Conservation (phyloP, 2,888 invertebrate species). For the Gymnoscelis rufifasciata region DNA sequence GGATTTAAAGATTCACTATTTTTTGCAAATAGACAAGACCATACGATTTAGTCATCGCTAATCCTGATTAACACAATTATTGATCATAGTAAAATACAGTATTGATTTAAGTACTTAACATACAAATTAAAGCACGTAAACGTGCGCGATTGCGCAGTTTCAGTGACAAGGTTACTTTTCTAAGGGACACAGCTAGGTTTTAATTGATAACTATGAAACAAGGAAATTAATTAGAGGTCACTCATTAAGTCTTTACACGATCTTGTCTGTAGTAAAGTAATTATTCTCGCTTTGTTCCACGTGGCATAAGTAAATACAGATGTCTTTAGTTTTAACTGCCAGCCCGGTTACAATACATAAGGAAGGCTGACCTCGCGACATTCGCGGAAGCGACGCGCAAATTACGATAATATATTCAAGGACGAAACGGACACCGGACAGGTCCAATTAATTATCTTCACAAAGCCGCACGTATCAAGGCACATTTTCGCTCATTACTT, state of each 20-base stretch:
- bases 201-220: not conserved
- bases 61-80: slow-evolving; percentile 29
- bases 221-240: not conserved
- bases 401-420: slow-evolving; percentile 61
- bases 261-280: not conserved
- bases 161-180: not conserved
- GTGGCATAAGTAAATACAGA: not conserved
- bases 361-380: slow-evolving; percentile 43
- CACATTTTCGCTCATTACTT: slow-evolving; percentile 10
- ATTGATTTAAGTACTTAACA: not conserved
- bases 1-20: slow-evolving; percentile 62
- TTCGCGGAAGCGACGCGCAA: slow-evolving; percentile 70
- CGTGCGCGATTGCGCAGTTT: not conserved
- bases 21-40: slow-evolving; percentile 61
- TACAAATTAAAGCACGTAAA: no score
- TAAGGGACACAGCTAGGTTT: not conserved
- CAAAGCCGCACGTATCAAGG: slow-evolving; percentile 17
- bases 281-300: not conserved
- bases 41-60: slow-evolving; percentile 42
- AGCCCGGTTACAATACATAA: slow-evolving; percentile 38
- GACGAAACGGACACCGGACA: slow-evolving; percentile 38
- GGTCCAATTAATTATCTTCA: slow-evolving; percentile 35
- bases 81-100: not conserved
- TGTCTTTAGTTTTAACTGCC: slow-evolving; percentile 27
- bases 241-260: not conserved